Conservation (phyloP, 2,113 vertebrate genomes). For the Ahaetulla prasina region DNA sequence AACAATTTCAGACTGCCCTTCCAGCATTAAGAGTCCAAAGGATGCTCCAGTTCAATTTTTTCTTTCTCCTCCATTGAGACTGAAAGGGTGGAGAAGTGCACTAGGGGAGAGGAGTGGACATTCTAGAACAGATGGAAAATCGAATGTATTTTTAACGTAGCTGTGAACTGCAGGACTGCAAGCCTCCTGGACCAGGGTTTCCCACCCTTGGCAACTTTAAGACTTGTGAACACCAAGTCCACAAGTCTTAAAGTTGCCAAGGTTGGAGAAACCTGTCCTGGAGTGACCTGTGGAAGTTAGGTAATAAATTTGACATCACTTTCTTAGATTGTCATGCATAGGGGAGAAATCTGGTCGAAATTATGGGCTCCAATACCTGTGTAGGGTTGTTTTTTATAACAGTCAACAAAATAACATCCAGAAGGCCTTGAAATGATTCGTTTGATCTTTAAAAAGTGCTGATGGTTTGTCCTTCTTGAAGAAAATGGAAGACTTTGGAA, state of each 20-base stretch:
- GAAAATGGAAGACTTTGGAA: not conserved
- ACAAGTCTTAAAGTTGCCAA: no score
- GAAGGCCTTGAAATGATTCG: not conserved
- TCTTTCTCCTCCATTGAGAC: not conserved
- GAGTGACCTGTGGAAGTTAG: not conserved
- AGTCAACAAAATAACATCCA: not conserved
- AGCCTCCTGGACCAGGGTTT: not conserved
- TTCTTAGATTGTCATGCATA: not conserved
- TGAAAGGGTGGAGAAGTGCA: not conserved
- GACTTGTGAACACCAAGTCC: no score
- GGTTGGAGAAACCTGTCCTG: no score
- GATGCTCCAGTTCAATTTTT: not conserved
- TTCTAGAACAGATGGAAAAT: not conserved
- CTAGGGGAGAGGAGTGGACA: not conserved
- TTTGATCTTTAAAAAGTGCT: not conserved
- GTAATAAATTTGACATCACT: not conserved
- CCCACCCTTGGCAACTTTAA: no score
- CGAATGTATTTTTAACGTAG: not conserved
- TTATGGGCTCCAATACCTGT: not conserved
- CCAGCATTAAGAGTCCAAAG: not conserved
- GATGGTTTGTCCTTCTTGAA: not conserved
- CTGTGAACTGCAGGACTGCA: not conserved
- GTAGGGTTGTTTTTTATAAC: not conserved
- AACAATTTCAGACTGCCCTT: not conserved
- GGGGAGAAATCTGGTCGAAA: not conserved